phyloP scores from a whole-genome alignment of 1,140 invertebrate species.

The Kradibia gibbosae region DNA sequence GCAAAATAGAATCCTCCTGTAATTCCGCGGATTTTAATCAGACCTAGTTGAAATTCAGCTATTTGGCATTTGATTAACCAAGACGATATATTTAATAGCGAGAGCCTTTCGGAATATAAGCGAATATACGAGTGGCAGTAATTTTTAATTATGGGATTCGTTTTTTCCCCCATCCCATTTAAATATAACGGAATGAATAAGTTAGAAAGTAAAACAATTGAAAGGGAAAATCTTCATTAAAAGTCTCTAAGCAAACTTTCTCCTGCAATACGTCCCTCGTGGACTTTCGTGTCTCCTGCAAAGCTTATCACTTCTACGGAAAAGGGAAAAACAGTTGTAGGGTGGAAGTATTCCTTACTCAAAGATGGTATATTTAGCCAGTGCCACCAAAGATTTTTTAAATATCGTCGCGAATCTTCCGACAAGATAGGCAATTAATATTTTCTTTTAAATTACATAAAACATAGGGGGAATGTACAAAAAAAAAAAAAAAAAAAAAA shows the following conservation, averaged over 20 bases:
- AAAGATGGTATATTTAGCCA: not conserved
- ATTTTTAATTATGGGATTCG: not conserved
- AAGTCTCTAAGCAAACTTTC: conserved; percentile 37
- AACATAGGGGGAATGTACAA: not conserved
- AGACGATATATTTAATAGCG: not conserved
- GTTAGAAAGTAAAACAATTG: conserved; percentile 36
- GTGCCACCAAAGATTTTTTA: not conserved
- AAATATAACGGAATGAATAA: not conserved
- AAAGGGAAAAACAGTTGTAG: conserved; percentile 29
- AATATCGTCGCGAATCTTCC: not conserved
- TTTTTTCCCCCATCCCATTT: not conserved
- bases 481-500: not conserved
- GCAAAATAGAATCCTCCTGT: no score
- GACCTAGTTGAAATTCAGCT: no score
- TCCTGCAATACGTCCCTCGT: conserved; percentile 35
- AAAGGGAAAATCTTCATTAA: conserved; percentile 44
- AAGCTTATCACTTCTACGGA: not conserved
- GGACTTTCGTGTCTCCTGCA: not conserved
- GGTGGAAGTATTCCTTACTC: not conserved
- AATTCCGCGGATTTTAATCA: no score
- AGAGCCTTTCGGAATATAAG: not conserved
- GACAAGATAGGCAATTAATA: not conserved
- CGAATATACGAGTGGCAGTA: not conserved
- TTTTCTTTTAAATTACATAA: not conserved
- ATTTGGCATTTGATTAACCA: not conserved